These are phyloP conservation scores for Hyles vespertilio DNA, from an alignment of 1,140 invertebrate species.

Conservation along the genomic window DNA sequence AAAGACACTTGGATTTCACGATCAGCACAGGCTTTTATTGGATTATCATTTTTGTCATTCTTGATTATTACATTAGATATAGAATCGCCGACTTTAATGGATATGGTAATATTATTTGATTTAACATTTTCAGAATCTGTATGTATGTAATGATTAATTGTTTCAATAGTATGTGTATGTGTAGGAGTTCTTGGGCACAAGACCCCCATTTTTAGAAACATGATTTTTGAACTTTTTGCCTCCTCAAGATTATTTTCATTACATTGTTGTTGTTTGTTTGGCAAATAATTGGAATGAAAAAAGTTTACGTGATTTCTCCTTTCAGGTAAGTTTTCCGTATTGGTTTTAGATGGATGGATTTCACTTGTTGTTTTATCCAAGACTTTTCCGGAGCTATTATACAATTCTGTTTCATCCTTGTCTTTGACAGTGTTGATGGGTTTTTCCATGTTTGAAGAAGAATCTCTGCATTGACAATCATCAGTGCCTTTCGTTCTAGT, in stretches of 20 bases:
- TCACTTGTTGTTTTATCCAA: too few relatives aligned
- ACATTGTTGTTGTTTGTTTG: too few relatives aligned
- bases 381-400: too few relatives aligned
- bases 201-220: conserved; percentile 43
- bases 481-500: background rate
- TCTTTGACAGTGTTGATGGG: too few relatives aligned
- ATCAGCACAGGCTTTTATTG: conserved; percentile 49
- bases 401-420: too few relatives aligned
- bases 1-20: conserved; percentile 49
- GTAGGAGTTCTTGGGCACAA: conserved; percentile 17
- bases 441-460: too few relatives aligned
- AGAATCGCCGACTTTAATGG: conserved; percentile 56
- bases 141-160: conserved; percentile 18
- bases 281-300: too few relatives aligned
- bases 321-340: too few relatives aligned
- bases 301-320: too few relatives aligned
- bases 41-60: conserved; percentile 50
- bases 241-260: too few relatives aligned
- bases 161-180: conserved; percentile 6
- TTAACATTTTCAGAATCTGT: conserved; percentile 10
- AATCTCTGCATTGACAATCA: background rate
- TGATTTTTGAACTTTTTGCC: too few relatives aligned
- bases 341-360: too few relatives aligned
- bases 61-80: conserved; percentile 58
- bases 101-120: conserved; percentile 58